Evolutionary conservation across 2,113 vertebrate species (phyloP).

Genomic region (Desmodus rotundus): DNA sequence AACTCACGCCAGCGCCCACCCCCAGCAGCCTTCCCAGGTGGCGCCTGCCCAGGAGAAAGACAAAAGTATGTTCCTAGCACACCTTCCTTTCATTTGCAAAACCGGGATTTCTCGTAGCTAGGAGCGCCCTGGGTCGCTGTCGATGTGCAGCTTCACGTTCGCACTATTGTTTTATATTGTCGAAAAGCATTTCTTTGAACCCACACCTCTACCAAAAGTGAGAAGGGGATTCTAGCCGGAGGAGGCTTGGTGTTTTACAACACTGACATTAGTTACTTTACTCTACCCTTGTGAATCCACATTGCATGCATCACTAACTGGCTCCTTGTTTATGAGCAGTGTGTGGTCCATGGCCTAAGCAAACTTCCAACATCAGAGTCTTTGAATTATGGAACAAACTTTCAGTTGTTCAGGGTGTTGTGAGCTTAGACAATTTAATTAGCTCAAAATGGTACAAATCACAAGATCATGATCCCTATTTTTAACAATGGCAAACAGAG

Average conservation of each 20-base stretch:
- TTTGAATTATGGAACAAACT: neutral
- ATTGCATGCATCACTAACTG: neutral
- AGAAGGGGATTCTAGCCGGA: neutral
- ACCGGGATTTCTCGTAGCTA: neutral
- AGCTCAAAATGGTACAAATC: neutral
- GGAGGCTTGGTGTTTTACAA: neutral
- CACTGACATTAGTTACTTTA: neutral
- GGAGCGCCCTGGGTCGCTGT: neutral
- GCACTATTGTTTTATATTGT: neutral
- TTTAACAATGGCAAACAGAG: neutral
- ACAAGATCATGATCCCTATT: neutral
- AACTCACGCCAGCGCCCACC: neutral
- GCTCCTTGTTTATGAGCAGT: neutral
- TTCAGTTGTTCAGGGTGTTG: neutral
- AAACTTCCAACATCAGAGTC: neutral
- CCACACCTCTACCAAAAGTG: neutral
- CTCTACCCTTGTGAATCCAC: neutral
- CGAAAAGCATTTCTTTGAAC: neutral
- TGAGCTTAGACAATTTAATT: neutral
- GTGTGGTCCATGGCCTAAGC: neutral
- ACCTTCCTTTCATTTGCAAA: neutral
- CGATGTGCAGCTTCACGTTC: neutral
- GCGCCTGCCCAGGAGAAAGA: neutral
- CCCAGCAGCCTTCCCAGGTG: rapidly evolving
- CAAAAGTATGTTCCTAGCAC: neutral